A percentile compares a stretch with the other conserved stretches of the same genome.
Conservation (phyloP, 2,113 vertebrate genomes). For the Typhlomys cinereus region DNA sequence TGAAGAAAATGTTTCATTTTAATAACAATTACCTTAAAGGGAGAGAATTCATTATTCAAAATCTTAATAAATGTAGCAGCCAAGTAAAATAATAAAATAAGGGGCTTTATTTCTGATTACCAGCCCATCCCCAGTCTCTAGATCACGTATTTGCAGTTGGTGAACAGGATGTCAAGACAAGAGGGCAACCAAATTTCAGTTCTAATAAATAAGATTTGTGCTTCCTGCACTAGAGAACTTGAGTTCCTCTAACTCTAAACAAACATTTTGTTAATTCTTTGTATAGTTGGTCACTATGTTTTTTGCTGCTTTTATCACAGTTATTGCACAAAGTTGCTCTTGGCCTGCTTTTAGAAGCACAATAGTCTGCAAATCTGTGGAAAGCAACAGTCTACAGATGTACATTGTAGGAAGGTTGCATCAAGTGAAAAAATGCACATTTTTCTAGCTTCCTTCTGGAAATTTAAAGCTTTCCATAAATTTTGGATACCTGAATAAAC, state of each 20-base stretch:
- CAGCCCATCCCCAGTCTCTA: background rate
- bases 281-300: background rate
- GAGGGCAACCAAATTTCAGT: background rate
- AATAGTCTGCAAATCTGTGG: background rate
- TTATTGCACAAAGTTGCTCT: background rate
- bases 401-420: background rate
- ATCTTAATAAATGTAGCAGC: background rate
- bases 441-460: constrained; percentile 37
- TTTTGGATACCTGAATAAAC: no score
- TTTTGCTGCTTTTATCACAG: background rate
- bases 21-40: background rate
- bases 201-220: background rate
- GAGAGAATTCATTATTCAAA: background rate
- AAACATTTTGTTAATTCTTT: no score
- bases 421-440: constrained; percentile 22
- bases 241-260: background rate
- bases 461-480: constrained; percentile 43
- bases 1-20: background rate
- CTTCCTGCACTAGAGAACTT: background rate
- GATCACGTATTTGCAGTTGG: background rate
- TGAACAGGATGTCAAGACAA: background rate
- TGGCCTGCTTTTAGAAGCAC: background rate
- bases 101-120: no score
- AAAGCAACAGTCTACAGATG: background rate
- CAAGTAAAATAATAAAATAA: background rate